Percentiles rank a stretch among this genome's conserved stretches.
Evolutionary conservation across 1,140 invertebrate species (phyloP).

Genomic region (Lepidurus packardi): DNA sequence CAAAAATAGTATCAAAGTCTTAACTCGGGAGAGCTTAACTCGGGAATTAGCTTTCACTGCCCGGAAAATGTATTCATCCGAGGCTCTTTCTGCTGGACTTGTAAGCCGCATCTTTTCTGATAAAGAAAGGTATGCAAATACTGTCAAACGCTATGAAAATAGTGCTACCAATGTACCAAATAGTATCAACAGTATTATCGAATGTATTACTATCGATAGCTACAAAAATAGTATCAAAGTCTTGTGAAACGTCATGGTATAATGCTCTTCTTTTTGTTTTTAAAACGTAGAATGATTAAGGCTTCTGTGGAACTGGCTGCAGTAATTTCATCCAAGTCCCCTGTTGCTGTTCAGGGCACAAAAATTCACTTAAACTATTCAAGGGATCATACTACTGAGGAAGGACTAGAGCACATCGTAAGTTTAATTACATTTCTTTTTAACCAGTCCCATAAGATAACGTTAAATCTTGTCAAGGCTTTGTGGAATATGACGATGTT

Average conservation of each 20-base stretch:
- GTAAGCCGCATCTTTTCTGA: constrained; percentile 67
- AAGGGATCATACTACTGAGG: constrained; percentile 74
- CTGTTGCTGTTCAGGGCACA: constrained; percentile 84
- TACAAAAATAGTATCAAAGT: no score
- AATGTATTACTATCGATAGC: no score
- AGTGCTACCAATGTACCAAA: not conserved
- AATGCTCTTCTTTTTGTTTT: not conserved
- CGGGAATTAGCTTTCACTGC: constrained; percentile 83
- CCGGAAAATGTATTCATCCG: constrained; percentile 69
- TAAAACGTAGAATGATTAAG: constrained; percentile 56
- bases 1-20: no score
- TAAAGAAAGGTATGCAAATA: constrained; percentile 56
- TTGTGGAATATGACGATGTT: constrained; percentile 74
- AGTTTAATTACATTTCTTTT: constrained; percentile 11
- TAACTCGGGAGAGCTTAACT: constrained; percentile 72
- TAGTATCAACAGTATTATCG: no score
- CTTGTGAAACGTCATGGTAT: not conserved
- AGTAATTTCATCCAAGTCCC: constrained; percentile 79
- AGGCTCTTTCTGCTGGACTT: constrained; percentile 70
- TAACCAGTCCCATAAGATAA: not conserved
- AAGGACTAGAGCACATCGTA: constrained; percentile 81
- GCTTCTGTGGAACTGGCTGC: constrained; percentile 66
- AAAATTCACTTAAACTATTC: constrained; percentile 81
- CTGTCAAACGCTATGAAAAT: not conserved
- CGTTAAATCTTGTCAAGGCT: constrained; percentile 53